phyloP scores from a whole-genome alignment of 2,888 invertebrate species.

The Harpalus rufipes region DNA sequence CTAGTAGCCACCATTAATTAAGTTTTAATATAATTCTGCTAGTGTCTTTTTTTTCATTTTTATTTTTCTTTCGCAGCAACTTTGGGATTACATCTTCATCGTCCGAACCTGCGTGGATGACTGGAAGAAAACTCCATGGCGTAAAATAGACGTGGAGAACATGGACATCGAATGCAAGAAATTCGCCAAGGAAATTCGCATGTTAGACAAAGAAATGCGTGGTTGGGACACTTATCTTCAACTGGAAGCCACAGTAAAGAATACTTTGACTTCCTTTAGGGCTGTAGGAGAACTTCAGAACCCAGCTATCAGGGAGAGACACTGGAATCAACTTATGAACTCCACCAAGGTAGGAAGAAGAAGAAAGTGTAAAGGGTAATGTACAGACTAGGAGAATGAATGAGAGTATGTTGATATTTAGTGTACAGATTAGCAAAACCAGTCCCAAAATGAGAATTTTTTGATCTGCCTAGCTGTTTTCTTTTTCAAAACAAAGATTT shows the following conservation, averaged over 20 bases:
- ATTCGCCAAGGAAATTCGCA: slow-evolving; percentile 95
- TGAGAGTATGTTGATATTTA: not conserved
- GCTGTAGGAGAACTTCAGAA: slow-evolving; percentile 98
- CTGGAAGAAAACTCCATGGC: slow-evolving; percentile 98
- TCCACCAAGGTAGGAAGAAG: slow-evolving; percentile 90
- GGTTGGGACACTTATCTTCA: slow-evolving; percentile 94
- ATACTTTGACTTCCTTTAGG: slow-evolving; percentile 95
- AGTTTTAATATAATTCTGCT: too few relatives aligned
- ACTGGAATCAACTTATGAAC: slow-evolving; percentile 98
- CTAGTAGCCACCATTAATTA: too few relatives aligned
- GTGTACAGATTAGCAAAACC: not conserved
- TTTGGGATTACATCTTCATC: slow-evolving; percentile 97
- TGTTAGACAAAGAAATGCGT: slow-evolving; percentile 97
- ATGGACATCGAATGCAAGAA: slow-evolving; percentile 99
- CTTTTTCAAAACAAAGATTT: too few relatives aligned
- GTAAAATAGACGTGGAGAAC: slow-evolving; percentile 97
- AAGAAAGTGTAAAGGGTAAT: not conserved
- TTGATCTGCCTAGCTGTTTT: too few relatives aligned
- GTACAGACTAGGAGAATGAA: not conserved
- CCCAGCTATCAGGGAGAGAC: slow-evolving; percentile 95
- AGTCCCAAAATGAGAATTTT: not conserved
- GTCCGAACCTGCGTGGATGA: slow-evolving; percentile 95
- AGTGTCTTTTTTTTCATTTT: not conserved
- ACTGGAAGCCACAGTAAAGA: slow-evolving; percentile 95
- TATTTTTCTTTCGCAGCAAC: slow-evolving; percentile 82